phyloP scores from a whole-genome alignment of 2,888 invertebrate species.

The Trachelus stipa region DNA sequence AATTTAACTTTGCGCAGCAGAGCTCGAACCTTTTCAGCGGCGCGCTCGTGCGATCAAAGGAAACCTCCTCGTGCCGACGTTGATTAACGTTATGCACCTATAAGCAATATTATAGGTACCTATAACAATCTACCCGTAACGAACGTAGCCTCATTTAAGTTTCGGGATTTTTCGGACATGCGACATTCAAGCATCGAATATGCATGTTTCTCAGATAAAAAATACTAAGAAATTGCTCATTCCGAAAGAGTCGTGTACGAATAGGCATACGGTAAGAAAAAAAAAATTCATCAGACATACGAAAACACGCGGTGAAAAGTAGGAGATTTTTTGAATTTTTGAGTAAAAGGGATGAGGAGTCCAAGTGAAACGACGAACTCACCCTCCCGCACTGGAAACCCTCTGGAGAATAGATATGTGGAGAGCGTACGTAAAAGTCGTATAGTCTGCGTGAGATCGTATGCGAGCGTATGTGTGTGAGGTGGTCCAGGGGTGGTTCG shows the following conservation, averaged over 20 bases:
- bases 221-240: neutral
- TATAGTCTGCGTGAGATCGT: neutral
- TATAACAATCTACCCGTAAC: neutral
- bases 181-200: neutral
- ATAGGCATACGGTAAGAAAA: neutral
- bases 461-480: neutral
- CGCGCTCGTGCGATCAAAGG: constrained; percentile 43
- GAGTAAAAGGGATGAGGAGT: neutral
- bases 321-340: neutral
- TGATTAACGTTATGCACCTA: constrained; percentile 43
- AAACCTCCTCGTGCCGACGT: constrained; percentile 36
- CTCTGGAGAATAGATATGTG: neutral
- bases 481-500: constrained; percentile 27
- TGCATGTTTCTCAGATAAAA: neutral
- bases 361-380: neutral
- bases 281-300: neutral
- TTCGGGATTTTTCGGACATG: neutral
- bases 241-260: neutral
- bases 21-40: neutral
- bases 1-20: constrained; percentile 44
- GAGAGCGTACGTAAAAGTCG: neutral
- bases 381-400: neutral
- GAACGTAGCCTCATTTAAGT: neutral
- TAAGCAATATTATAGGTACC: neutral
- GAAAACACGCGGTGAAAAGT: neutral